phyloP scores from a whole-genome alignment of 2,888 invertebrate genomes.

The Xanthorhoe designata region DNA sequence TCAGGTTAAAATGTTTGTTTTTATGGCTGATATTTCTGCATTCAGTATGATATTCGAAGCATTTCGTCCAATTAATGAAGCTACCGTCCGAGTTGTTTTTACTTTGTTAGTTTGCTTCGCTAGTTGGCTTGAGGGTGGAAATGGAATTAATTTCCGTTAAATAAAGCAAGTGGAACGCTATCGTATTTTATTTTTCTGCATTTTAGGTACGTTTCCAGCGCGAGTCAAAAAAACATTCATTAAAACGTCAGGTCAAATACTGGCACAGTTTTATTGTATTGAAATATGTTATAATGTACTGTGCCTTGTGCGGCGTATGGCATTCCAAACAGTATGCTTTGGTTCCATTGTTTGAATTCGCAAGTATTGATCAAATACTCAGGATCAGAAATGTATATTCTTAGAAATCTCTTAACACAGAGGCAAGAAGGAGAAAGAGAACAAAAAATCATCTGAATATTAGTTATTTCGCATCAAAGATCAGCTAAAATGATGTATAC shows the following conservation, averaged over 20 bases:
- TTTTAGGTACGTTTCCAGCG: not conserved
- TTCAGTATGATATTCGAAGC: not conserved
- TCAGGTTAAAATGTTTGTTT: not conserved
- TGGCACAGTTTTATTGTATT: constrained; percentile 33
- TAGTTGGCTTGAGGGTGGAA: constrained; percentile 17
- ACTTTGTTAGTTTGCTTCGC: constrained; percentile 8
- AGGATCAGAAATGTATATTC: constrained; percentile 1
- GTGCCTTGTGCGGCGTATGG: constrained; percentile 27
- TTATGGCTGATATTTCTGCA: not conserved
- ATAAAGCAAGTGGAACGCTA: constrained; percentile 10
- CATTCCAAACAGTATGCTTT: constrained; percentile 25
- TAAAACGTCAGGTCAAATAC: constrained; percentile 9
- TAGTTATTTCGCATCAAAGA: not conserved
- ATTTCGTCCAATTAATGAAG: constrained; percentile 11
- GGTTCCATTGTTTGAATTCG: constrained; percentile 50
- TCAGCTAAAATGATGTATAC: not conserved
- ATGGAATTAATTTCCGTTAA: constrained; percentile 14
- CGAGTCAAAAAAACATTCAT: constrained; percentile 11
- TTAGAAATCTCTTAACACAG: not conserved
- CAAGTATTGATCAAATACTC: constrained; percentile 24
- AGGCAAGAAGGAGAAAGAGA: not conserved
- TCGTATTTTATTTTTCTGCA: constrained; percentile 20
- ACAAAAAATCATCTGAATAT: not conserved
- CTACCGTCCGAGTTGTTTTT: constrained; percentile 1
- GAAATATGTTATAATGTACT: constrained; percentile 28